Percentiles rank a stretch among this genome's conserved stretches.
Conservation (phyloP, 2,888 invertebrate species). For the Lycia hirtaria region DNA sequence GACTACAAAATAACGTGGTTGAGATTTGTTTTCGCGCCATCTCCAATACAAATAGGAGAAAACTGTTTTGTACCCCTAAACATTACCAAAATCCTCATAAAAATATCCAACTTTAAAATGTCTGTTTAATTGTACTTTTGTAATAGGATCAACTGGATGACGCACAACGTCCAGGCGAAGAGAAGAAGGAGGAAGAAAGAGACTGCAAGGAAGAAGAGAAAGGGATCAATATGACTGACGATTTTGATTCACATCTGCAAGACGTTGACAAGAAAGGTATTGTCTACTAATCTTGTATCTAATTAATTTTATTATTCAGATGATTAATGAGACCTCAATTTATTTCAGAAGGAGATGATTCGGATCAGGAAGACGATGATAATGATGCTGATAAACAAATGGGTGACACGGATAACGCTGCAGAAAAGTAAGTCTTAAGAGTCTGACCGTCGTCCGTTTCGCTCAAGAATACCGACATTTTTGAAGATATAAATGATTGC, state of each 20-base stretch:
- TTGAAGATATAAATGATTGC: too few species aligned
- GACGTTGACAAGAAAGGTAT: constrained; percentile 89
- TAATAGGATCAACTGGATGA: constrained; percentile 97
- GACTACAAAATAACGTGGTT: too few species aligned
- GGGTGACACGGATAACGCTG: constrained; percentile 96
- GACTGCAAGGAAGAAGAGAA: constrained; percentile 95
- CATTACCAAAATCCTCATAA: too few species aligned
- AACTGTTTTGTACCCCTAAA: too few species aligned
- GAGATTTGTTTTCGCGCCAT: too few species aligned
- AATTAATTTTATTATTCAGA: neutral
- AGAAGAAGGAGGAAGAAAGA: constrained; percentile 90
- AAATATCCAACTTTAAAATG: too few species aligned
- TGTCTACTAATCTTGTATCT: neutral
- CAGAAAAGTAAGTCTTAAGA: constrained; percentile 86
- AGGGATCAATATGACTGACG: constrained; percentile 98
- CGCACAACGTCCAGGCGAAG: constrained; percentile 91
- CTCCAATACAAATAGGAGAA: too few species aligned
- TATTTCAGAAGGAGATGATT: constrained; percentile 82
- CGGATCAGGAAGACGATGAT: constrained; percentile 87
- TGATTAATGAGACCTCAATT: neutral
- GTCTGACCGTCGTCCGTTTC: neutral
- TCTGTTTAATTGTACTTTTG: too few species aligned
- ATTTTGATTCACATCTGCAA: constrained; percentile 95
- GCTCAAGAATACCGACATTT: too few species aligned
- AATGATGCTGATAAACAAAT: constrained; percentile 97